A percentile compares a stretch with the other conserved stretches of the same genome.
Evolutionary conservation across 2,113 vertebrate species (phyloP).

Genomic region (Menura novaehollandiae): DNA sequence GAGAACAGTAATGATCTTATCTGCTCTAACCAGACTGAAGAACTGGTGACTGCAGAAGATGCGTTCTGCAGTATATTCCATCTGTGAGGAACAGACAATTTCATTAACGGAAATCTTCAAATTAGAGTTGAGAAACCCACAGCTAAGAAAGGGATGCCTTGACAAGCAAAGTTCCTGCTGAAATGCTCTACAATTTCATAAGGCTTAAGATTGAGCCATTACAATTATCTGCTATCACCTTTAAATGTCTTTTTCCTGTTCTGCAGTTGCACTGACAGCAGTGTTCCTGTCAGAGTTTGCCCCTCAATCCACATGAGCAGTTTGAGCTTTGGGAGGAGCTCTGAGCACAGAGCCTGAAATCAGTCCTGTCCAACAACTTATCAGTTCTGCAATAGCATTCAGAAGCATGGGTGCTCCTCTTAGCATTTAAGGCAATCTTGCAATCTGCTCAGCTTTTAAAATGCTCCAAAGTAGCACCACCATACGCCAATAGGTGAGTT

Average conservation of each 20-base stretch:
- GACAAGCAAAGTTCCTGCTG: neutral
- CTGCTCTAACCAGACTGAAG: constrained; percentile 24
- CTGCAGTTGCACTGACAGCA: neutral
- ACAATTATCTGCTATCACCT: neutral
- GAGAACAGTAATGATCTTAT: constrained; percentile 12
- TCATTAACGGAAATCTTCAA: constrained; percentile 40
- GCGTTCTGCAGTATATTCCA: neutral
- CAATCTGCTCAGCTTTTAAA: neutral
- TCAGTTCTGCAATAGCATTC: neutral
- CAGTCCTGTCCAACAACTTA: neutral
- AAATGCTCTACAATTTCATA: neutral
- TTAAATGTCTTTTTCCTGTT: neutral
- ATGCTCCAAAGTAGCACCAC: neutral
- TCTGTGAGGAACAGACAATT: constrained; percentile 34
- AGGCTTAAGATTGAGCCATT: neutral
- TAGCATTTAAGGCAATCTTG: neutral
- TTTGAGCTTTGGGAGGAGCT: neutral
- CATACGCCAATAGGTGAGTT: rapidly evolving
- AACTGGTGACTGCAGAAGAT: neutral
- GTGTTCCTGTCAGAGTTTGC: neutral
- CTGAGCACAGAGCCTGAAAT: neutral
- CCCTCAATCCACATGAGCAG: neutral
- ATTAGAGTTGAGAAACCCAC: neutral
- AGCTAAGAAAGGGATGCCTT: neutral
- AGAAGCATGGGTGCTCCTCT: neutral